Conservation (phyloP, 30 jellyfish, hydroid and myxozoan genomes). For the Morbakka virulenta region DNA sequence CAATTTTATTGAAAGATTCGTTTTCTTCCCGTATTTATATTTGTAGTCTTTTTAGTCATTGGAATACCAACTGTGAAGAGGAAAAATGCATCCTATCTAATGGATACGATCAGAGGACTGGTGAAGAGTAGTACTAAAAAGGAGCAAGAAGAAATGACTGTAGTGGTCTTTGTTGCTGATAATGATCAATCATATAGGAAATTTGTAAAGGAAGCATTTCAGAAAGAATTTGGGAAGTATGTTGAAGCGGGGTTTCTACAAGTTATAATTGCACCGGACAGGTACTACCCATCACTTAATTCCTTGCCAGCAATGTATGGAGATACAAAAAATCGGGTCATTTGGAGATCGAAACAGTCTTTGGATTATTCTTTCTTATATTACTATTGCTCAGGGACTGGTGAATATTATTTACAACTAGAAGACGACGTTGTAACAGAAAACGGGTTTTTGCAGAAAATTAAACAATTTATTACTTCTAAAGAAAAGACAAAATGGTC, state of each 20-base stretch:
- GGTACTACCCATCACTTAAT: slow-evolving; percentile 66
- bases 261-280: slow-evolving; percentile 46
- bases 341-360: slow-evolving; percentile 93
- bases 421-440: slow-evolving; percentile 94
- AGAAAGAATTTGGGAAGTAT: slow-evolving; percentile 36
- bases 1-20: no score
- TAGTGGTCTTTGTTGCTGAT: slow-evolving; percentile 76
- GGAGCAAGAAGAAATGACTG: slow-evolving; percentile 53
- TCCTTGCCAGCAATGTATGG: slow-evolving; percentile 72
- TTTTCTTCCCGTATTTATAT: neutral
- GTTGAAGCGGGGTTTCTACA: slow-evolving; percentile 60
- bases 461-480: slow-evolving; percentile 50
- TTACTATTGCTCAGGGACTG: slow-evolving; percentile 63
- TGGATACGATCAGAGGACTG: slow-evolving; percentile 59
- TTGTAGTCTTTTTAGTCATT: slow-evolving; percentile 65
- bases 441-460: slow-evolving; percentile 41
- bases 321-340: slow-evolving; percentile 68
- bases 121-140: slow-evolving; percentile 23
- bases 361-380: slow-evolving; percentile 83
- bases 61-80: slow-evolving; percentile 86
- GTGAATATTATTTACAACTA: slow-evolving; percentile 78
- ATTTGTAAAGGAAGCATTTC: slow-evolving; percentile 30
- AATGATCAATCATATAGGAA: slow-evolving; percentile 30
- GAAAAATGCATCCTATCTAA: slow-evolving; percentile 62
- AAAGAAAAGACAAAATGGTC: slow-evolving; percentile 69